phyloP scores from a whole-genome alignment of 2,888 invertebrate species.

The Diaprepes abbreviatus region DNA sequence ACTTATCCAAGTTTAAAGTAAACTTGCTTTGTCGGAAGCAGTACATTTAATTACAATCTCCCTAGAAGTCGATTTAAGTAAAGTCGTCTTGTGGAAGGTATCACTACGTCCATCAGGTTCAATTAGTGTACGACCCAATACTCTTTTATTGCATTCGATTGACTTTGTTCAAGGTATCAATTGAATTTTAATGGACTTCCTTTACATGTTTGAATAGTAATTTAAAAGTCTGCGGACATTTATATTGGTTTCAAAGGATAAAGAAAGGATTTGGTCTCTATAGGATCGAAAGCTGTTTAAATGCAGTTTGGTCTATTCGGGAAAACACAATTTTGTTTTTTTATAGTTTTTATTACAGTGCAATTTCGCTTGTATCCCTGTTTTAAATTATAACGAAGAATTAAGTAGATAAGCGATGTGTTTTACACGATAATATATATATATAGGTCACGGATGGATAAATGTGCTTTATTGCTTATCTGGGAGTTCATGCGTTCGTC shows the following conservation, averaged over 20 bases:
- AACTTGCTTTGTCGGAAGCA: neutral
- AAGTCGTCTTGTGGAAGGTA: slow-evolving; percentile 37
- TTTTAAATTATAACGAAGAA: no score
- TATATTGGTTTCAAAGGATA: slow-evolving; percentile 14
- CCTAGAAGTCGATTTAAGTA: slow-evolving; percentile 24
- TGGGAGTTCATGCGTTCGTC: no score
- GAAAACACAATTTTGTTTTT: neutral
- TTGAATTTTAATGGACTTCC: slow-evolving; percentile 39
- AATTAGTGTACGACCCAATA: slow-evolving; percentile 42
- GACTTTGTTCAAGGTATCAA: slow-evolving; percentile 32
- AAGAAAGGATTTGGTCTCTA: slow-evolving; percentile 5
- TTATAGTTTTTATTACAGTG: no score
- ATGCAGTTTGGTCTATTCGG: neutral
- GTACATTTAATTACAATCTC: slow-evolving; percentile 30
- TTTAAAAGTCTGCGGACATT: slow-evolving; percentile 32
- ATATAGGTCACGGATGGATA: no score
- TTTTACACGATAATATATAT: no score
- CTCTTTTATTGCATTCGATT: slow-evolving; percentile 40
- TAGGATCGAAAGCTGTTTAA: neutral
- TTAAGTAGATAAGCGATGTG: no score
- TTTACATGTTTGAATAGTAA: slow-evolving; percentile 44
- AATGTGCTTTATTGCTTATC: no score
- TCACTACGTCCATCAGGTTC: slow-evolving; percentile 36
- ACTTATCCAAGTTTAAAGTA: neutral
- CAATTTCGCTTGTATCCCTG: no score